These are phyloP conservation scores for Struthio camelus DNA, from an alignment of 2,113 vertebrate genomes.

Conservation along the genomic window DNA sequence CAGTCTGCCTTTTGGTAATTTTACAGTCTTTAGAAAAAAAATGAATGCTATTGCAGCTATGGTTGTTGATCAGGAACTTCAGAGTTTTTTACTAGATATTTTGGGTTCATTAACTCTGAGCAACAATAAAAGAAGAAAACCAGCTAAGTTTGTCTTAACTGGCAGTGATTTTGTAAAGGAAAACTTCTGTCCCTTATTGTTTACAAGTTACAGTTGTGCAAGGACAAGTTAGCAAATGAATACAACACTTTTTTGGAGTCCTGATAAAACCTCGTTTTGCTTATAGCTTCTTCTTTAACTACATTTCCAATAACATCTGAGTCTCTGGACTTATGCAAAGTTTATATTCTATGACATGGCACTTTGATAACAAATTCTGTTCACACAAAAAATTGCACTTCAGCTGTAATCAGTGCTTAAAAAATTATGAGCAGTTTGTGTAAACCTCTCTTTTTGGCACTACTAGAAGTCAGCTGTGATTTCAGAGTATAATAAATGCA, in stretches of 20 bases:
- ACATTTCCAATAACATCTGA: background rate
- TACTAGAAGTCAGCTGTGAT: conserved; percentile 69
- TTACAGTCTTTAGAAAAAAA: background rate
- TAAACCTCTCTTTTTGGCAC: conserved; percentile 63
- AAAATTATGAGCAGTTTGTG: conserved; percentile 56
- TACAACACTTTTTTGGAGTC: background rate
- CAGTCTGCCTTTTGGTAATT: background rate
- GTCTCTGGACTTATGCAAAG: background rate
- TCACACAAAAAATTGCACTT: conserved; percentile 31
- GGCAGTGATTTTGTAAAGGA: background rate
- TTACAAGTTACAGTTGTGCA: background rate
- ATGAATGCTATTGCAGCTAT: background rate
- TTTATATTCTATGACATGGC: background rate
- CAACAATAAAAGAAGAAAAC: background rate
- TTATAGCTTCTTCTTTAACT: background rate
- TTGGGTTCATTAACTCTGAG: background rate
- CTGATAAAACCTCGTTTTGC: background rate
- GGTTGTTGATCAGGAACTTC: background rate
- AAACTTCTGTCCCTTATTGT: background rate
- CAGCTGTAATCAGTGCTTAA: conserved; percentile 57
- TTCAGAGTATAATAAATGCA: conserved; percentile 67
- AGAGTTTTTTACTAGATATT: background rate
- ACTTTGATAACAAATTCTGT: conserved; percentile 13
- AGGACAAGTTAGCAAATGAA: background rate
- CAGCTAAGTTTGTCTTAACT: background rate